Evolutionary conservation across 2,888 invertebrate genomes (phyloP).

Genomic region (Acleris sparsana): DNA sequence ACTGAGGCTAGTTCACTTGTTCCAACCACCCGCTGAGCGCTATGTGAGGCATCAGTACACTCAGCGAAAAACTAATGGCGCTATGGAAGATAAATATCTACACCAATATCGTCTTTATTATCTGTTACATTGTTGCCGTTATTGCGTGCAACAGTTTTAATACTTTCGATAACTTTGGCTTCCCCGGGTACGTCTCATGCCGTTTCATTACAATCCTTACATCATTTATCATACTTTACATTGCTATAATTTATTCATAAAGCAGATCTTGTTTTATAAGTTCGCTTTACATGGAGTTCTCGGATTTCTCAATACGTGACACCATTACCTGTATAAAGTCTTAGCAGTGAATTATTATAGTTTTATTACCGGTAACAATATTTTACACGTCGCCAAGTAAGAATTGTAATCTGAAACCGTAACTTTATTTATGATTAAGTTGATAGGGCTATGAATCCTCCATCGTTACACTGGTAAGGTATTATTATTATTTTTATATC

Average conservation of each 20-base stretch:
- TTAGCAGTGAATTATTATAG: conserved; percentile 66
- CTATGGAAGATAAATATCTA: conserved; percentile 46
- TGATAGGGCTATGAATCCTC: conserved; percentile 49
- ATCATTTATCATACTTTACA: conserved; percentile 83
- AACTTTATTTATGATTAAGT: conserved; percentile 65
- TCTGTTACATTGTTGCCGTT: conserved; percentile 39
- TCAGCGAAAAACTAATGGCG: conserved; percentile 55
- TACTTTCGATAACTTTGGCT: conserved; percentile 46
- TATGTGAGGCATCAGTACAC: conserved; percentile 74
- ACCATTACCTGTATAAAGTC: conserved; percentile 69
- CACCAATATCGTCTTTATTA: conserved; percentile 53
- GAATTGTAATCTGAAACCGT: conserved; percentile 64
- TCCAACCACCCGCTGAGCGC: conserved; percentile 77
- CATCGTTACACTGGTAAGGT: conserved; percentile 54
- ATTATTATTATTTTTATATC: conserved; percentile 50
- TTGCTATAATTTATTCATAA: conserved; percentile 80
- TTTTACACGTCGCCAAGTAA: conserved; percentile 77
- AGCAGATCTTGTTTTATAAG: conserved; percentile 75
- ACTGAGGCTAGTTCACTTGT: conserved; percentile 76
- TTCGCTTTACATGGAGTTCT: conserved; percentile 76
- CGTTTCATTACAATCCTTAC: conserved; percentile 78
- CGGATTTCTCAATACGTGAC: conserved; percentile 77
- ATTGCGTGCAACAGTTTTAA: conserved; percentile 41
- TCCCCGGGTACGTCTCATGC: conserved; percentile 66
- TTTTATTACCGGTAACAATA: conserved; percentile 77